Evolutionary conservation across 2,888 invertebrate genomes (phyloP), one percentile per base, ranked within the genome.

Genomic region (Xanthia togata): DNA sequence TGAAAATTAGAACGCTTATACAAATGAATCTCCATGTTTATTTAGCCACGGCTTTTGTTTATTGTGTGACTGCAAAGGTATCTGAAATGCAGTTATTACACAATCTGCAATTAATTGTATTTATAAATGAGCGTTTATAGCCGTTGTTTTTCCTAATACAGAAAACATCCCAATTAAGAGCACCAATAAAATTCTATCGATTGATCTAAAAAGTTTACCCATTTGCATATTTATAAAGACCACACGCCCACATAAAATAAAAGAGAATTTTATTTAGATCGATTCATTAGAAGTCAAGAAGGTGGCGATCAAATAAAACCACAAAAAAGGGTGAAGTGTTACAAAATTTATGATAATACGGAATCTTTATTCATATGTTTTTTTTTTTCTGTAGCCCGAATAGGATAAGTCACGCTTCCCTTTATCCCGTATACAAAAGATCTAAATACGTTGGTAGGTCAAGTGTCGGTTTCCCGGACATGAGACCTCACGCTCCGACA

Each of bases 391-490:
- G 84, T 85, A 80, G 82, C 89, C 89, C 90, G 87, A 93, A 93
- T 92, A 91, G 92, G 93, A 94, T 94, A 93, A 93, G 95, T 95
- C 96, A 96, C 95, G 95, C 91, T 93, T 93, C 92, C 92, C 90
- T 94, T 94, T 95, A 93, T 95, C 88, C 91, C 84, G 83, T 80
- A 90, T 84, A 96, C 96, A 96, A 96, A 96, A 94, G 95, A 92
- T 93, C 94, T 94, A 94, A 95, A 96, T 93, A 93, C 92, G 93
- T 91, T 89, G 94, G 92, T 93, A 94, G 96, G 96, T 96, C 96
- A 96, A 96, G 96, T 94, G 95, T 93, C 91, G 92, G 94, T 92
- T 92, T 95, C 96, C 96, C 96, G 96, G 96, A 96, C 95, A 94
- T 92, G 91, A 90, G 92, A 90, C 89, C 92, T 92, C 89, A 89